A percentile compares a stretch with the other conserved stretches of the same genome.
These are phyloP conservation scores for Enteromius paludinosus DNA, from an alignment of 2,797 vertebrate genomes.

Conservation along the genomic window DNA sequence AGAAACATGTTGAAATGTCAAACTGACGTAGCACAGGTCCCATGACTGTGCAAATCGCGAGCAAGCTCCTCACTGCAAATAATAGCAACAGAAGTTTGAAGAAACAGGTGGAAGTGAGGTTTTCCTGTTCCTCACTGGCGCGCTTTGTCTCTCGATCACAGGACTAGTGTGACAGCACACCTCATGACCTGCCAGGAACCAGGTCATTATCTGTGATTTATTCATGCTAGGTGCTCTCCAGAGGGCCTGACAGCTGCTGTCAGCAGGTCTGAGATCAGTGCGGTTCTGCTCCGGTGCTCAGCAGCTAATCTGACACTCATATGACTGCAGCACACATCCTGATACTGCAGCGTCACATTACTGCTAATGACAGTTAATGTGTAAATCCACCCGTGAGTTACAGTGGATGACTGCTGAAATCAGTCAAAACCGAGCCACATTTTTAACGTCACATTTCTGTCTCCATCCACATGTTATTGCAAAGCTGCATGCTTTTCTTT, in stretches of 20 bases:
- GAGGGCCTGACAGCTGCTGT: slow-evolving; percentile 37
- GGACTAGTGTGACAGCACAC: slow-evolving; percentile 13
- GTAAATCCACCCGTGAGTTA: neutral
- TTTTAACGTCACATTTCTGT: too few relatives aligned
- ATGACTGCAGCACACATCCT: slow-evolving; percentile 49
- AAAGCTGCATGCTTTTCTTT: neutral
- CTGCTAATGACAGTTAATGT: neutral
- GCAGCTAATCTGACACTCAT: slow-evolving; percentile 35
- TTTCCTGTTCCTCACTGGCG: slow-evolving; percentile 36
- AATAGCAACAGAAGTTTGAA: slow-evolving; percentile 1
- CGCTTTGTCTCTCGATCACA: slow-evolving; percentile 42
- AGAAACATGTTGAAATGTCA: neutral
- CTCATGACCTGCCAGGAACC: slow-evolving; percentile 43
- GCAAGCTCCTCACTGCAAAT: neutral
- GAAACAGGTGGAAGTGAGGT: slow-evolving; percentile 47
- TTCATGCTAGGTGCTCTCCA: slow-evolving; percentile 37
- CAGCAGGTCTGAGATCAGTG: slow-evolving; percentile 36
- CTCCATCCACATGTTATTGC: neutral
- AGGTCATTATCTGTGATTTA: slow-evolving; percentile 35
- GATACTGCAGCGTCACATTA: slow-evolving; percentile 18
- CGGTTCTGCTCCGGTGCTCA: slow-evolving; percentile 32
- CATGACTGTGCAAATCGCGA: slow-evolving; percentile 1
- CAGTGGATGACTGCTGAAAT: neutral
- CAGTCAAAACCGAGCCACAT: neutral
- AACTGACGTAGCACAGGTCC: neutral